Percentiles rank a stretch among this genome's conserved stretches.
phyloP scores from a whole-genome alignment of 2,888 invertebrate species.

The Chouioia cunea region DNA sequence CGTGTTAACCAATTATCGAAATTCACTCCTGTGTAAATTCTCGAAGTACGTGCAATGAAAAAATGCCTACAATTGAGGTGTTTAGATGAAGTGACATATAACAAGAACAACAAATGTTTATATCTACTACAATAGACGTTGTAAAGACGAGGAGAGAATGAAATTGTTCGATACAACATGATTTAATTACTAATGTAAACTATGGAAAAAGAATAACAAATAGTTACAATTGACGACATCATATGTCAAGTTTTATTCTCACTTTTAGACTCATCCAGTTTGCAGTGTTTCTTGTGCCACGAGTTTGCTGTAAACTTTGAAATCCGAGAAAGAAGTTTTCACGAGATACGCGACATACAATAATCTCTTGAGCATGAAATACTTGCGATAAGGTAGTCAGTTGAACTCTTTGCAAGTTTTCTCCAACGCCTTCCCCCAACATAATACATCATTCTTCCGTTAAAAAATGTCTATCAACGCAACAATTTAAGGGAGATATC shows the following conservation, averaged over 20 bases:
- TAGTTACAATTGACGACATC: conserved; percentile 63
- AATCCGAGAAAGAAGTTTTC: conserved; percentile 67
- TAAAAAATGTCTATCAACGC: too few species aligned
- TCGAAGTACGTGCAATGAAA: conserved; percentile 43
- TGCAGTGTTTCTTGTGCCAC: conserved; percentile 56
- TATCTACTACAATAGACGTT: conserved; percentile 65
- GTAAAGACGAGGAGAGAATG: conserved; percentile 67
- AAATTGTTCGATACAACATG: conserved; percentile 72
- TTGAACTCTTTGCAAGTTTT: too few species aligned
- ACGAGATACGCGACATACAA: conserved; percentile 55
- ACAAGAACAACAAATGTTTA: conserved; percentile 23
- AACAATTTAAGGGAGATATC: too few species aligned
- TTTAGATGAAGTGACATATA: conserved; percentile 39
- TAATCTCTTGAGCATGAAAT: too few species aligned
- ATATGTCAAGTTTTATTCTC: conserved; percentile 68
- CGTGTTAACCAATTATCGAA: conserved; percentile 7
- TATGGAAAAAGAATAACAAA: conserved; percentile 49
- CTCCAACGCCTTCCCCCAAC: too few species aligned
- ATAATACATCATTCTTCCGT: too few species aligned
- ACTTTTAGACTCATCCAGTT: conserved; percentile 59
- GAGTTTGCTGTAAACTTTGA: conserved; percentile 64
- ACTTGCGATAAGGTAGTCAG: too few species aligned
- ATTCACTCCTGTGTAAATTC: neutral
- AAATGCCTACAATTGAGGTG: conserved; percentile 43
- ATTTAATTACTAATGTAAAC: conserved; percentile 72